These are phyloP conservation scores for Falco novaeseelandiae DNA, from an alignment of 2,797 vertebrate species.

Conservation along the genomic window DNA sequence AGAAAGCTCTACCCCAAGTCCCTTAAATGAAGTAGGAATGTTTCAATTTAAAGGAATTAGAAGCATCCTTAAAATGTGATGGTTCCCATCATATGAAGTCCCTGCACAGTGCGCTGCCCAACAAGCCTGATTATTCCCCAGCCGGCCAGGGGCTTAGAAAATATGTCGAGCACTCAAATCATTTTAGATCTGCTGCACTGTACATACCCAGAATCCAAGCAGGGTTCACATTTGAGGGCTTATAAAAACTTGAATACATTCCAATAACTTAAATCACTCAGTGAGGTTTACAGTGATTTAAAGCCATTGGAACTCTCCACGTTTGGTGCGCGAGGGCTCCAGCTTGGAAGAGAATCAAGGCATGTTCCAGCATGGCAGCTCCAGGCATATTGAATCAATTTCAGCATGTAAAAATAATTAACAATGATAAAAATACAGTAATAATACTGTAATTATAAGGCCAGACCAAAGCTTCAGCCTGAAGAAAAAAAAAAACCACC, in stretches of 20 bases:
- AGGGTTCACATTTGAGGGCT: constrained; percentile 62
- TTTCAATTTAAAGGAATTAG: constrained; percentile 62
- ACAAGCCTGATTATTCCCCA: constrained; percentile 54
- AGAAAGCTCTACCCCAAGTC: constrained; percentile 3
- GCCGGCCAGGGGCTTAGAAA: constrained; percentile 43
- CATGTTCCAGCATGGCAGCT: constrained; percentile 70
- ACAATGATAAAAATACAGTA: constrained; percentile 74
- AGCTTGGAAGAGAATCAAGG: constrained; percentile 69
- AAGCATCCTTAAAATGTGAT: constrained; percentile 63
- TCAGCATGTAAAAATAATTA: constrained; percentile 75
- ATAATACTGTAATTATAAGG: constrained; percentile 69
- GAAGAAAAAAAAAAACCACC: not conserved
- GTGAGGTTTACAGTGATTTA: constrained; percentile 72
- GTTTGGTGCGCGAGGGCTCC: constrained; percentile 48
- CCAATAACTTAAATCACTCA: constrained; percentile 74
- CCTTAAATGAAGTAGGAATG: constrained; percentile 50
- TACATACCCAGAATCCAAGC: constrained; percentile 49
- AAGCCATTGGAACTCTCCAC: constrained; percentile 68
- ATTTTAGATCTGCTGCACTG: constrained; percentile 64
- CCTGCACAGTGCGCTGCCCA: not conserved
- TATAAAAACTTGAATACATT: constrained; percentile 72
- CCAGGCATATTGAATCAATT: constrained; percentile 75
- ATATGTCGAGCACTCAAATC: constrained; percentile 63
- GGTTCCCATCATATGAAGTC: constrained; percentile 17
- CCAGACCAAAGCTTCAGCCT: constrained; percentile 40